A percentile compares a stretch with the other conserved stretches of the same genome.
Evolutionary conservation across 2,797 vertebrate genomes (phyloP).

Genomic region (Varecia variegata): DNA sequence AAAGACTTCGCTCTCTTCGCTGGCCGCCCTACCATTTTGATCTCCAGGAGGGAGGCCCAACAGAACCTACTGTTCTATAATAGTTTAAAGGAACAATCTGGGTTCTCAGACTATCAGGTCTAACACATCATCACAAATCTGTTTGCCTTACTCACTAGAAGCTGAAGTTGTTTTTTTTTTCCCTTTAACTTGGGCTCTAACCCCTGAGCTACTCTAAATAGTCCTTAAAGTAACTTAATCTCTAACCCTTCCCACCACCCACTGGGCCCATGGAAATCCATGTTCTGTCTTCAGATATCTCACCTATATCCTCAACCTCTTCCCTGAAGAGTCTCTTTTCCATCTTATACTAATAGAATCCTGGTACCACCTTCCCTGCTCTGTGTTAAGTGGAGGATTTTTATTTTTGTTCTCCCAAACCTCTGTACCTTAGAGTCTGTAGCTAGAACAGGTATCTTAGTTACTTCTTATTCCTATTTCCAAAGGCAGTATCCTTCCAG

Average conservation of each 20-base stretch:
- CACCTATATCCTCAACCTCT: background rate
- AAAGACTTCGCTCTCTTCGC: background rate
- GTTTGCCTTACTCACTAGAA: background rate
- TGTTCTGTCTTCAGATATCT: background rate
- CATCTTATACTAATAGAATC: background rate
- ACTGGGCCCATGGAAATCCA: background rate
- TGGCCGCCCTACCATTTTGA: background rate
- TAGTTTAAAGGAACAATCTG: background rate
- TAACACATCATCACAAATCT: background rate
- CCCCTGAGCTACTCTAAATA: background rate
- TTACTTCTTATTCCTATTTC: background rate
- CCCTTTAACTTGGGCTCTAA: background rate
- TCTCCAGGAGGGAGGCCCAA: background rate
- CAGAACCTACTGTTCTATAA: background rate
- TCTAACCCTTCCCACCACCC: background rate
- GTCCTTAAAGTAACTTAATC: background rate
- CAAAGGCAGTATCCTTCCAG: background rate
- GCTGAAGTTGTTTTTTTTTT: background rate
- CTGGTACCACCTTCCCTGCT: background rate
- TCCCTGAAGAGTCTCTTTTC: background rate
- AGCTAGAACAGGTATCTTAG: background rate
- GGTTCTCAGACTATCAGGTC: background rate
- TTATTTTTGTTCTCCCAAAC: background rate
- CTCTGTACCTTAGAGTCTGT: background rate
- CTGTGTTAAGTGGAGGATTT: background rate